Evolutionary conservation across 2,797 vertebrate species (phyloP).

Genomic region (Selene dorsalis): DNA sequence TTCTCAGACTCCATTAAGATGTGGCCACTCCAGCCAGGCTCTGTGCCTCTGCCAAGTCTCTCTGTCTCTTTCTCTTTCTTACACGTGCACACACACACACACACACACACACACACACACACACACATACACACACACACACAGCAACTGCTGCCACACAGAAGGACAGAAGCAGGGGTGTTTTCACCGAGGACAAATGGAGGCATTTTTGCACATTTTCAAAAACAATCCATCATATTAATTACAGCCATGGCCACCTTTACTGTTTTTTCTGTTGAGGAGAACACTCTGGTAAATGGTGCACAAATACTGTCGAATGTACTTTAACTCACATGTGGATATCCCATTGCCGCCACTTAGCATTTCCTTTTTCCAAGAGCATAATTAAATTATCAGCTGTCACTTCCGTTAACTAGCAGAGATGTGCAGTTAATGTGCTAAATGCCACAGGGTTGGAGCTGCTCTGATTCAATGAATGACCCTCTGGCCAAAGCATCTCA

Average conservation of each 20-base stretch:
- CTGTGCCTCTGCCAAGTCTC: constrained; percentile 64
- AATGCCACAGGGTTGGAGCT: constrained; percentile 61
- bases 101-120: constrained; percentile 40
- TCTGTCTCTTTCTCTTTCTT: background rate
- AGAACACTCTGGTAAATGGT: background rate
- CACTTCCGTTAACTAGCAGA: constrained; percentile 58
- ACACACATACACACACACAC: constrained; percentile 33
- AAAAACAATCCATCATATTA: constrained; percentile 12
- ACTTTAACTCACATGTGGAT: constrained; percentile 27
- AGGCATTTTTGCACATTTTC: constrained; percentile 25
- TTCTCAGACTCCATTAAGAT: constrained; percentile 74
- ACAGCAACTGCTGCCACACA: constrained; percentile 39
- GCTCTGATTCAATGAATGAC: constrained; percentile 68
- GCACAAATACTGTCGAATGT: constrained; percentile 20
- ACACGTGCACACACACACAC: constrained; percentile 7
- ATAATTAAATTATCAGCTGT: constrained; percentile 73
- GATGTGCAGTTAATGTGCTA: constrained; percentile 69
- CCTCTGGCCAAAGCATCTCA: constrained; percentile 57
- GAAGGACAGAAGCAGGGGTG: constrained; percentile 12
- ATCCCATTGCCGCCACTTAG: constrained; percentile 40
- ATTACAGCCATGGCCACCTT: background rate
- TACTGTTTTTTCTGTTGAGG: background rate
- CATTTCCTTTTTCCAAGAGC: constrained; percentile 52
- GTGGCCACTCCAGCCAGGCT: constrained; percentile 59
- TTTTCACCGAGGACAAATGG: constrained; percentile 17